Conservation (phyloP, 2,888 invertebrate genomes). For the Drosophila engyochracea region DNA sequence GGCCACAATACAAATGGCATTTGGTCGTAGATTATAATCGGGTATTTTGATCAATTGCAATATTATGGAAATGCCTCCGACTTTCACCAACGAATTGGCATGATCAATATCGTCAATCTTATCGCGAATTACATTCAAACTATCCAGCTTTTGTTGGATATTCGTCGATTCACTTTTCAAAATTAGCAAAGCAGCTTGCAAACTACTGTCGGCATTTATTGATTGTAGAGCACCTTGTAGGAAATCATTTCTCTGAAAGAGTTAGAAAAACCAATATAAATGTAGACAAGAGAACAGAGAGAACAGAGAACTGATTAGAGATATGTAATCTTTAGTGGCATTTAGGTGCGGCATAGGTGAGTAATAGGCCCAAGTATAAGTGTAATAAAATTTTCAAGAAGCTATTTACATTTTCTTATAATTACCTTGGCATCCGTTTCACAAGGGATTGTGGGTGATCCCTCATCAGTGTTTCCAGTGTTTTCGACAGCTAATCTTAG, state of each 20-base stretch:
- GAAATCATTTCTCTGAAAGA: constrained; percentile 41
- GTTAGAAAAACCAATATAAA: background rate
- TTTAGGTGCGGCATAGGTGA: background rate
- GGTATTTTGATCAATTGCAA: constrained; percentile 35
- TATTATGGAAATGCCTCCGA: constrained; percentile 52
- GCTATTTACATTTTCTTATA: background rate
- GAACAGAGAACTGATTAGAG: background rate
- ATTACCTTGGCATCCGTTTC: constrained; percentile 25
- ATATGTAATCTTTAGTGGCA: background rate
- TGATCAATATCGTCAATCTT: constrained; percentile 68
- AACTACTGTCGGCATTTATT: constrained; percentile 51
- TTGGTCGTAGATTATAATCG: constrained; percentile 88
- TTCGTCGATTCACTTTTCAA: constrained; percentile 31
- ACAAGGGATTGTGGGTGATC: background rate
- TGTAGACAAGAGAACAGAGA: background rate
- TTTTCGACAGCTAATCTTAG: constrained; percentile 51
- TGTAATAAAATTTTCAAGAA: background rate
- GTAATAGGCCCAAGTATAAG: background rate
- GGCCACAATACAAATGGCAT: constrained; percentile 90
- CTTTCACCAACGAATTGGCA: constrained; percentile 65
- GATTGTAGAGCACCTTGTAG: constrained; percentile 54
- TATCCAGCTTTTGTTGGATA: constrained; percentile 48
- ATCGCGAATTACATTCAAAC: constrained; percentile 54
- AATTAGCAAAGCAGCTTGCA: constrained; percentile 55
- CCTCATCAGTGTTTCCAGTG: constrained; percentile 35